Conservation (phyloP, 2,888 invertebrate genomes). For the Dichetophora obliterata region DNA sequence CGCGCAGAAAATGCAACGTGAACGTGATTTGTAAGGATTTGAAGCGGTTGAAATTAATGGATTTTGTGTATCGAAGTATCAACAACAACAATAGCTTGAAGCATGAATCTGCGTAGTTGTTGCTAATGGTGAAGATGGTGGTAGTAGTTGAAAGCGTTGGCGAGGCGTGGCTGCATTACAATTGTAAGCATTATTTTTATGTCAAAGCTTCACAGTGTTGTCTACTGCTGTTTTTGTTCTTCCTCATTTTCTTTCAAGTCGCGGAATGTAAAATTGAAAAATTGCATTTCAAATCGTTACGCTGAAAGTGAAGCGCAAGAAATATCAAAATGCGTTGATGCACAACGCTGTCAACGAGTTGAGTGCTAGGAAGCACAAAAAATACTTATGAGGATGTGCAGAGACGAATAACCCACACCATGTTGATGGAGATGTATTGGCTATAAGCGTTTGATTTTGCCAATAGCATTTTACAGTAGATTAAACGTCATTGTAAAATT, state of each 20-base stretch:
- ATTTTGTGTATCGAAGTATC: conserved; percentile 5
- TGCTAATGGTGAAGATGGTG: neutral
- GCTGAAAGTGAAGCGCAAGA: conserved; percentile 28
- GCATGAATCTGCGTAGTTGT: no score
- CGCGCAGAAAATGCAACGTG: no score
- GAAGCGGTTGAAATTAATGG: conserved; percentile 9
- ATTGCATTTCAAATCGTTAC: conserved; percentile 21
- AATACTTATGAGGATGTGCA: neutral
- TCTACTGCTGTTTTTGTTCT: neutral
- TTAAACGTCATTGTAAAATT: conserved; percentile 12
- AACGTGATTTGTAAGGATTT: conserved; percentile 14
- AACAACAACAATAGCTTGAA: neutral
- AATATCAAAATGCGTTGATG: neutral
- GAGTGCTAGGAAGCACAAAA: neutral
- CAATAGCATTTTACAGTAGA: conserved; percentile 11
- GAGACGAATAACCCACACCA: neutral
- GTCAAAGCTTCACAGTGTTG: neutral
- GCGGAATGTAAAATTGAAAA: conserved; percentile 30
- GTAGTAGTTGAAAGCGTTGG: neutral
- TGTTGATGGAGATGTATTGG: neutral
- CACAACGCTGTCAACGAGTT: neutral
- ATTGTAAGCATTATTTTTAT: neutral
- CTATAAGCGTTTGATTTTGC: neutral
- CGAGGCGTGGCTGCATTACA: neutral
- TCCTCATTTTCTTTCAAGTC: neutral